phyloP scores from a whole-genome alignment of 2,888 invertebrate genomes.

The Drosophila hamatofila region DNA sequence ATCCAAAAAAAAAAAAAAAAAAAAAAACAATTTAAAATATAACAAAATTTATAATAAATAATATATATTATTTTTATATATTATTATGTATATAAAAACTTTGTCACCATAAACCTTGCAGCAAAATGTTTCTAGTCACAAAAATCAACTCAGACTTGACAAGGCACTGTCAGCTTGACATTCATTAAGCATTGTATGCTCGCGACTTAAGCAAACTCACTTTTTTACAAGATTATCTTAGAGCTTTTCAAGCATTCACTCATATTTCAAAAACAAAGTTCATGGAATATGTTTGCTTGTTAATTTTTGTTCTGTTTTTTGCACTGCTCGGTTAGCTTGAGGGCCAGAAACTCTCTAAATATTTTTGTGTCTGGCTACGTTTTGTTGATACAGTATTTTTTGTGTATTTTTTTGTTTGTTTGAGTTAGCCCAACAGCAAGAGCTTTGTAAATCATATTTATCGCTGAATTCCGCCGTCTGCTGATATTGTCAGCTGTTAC shows the following conservation, averaged over 20 bases:
- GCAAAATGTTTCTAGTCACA: neutral
- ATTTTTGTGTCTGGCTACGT: constrained; percentile 29
- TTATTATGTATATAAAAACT: too few species aligned
- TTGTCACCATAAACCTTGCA: too few species aligned
- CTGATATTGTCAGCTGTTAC: constrained; percentile 59
- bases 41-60: too few species aligned
- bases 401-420: constrained; percentile 25
- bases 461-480: constrained; percentile 54
- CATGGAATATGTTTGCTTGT: constrained; percentile 8
- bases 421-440: constrained; percentile 18
- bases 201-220: neutral
- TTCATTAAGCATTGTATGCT: neutral
- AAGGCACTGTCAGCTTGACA: neutral
- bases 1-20: too few species aligned
- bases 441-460: constrained; percentile 76
- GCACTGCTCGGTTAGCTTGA: neutral
- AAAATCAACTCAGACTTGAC: neutral
- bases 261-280: constrained; percentile 34
- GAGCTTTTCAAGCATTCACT: constrained; percentile 22
- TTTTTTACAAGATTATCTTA: neutral
- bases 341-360: constrained; percentile 14
- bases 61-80: too few species aligned
- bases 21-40: too few species aligned
- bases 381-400: constrained; percentile 29
- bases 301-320: neutral